Evolutionary conservation across 2,888 invertebrate species (phyloP).

Genomic region (Helicoverpa assulta): DNA sequence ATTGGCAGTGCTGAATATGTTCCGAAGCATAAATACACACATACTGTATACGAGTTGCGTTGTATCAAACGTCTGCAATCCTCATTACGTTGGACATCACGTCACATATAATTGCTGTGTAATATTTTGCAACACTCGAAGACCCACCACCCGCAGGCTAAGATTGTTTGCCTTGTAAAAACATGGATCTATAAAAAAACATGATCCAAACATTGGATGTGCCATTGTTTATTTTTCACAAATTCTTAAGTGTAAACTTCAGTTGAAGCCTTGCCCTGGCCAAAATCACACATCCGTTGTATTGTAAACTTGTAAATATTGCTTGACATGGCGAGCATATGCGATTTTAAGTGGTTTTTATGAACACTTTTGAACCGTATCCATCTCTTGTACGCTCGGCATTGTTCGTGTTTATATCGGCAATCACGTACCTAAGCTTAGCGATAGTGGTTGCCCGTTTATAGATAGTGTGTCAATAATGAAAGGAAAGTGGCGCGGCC

Average conservation of each 20-base stretch:
- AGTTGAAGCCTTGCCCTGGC: conserved; percentile 30
- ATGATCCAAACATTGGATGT: conserved; percentile 50
- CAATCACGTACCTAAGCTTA: conserved; percentile 72
- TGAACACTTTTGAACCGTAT: conserved; percentile 37
- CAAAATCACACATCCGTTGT: conserved; percentile 52
- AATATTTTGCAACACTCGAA: conserved; percentile 74
- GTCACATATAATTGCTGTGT: conserved; percentile 75
- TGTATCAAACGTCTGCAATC: conserved; percentile 58
- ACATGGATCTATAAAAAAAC: conserved; percentile 51
- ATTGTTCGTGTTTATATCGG: conserved; percentile 62
- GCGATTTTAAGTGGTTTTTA: conserved; percentile 23
- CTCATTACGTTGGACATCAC: conserved; percentile 72
- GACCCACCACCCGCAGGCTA: conserved; percentile 70
- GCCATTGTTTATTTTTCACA: conserved; percentile 48
- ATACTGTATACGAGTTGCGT: conserved; percentile 39
- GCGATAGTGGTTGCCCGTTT: conserved; percentile 77
- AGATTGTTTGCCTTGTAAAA: conserved; percentile 64
- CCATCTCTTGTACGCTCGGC: conserved; percentile 46
- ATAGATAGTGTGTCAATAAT: conserved; percentile 88
- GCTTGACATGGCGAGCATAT: conserved; percentile 41
- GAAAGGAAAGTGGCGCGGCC: conserved; percentile 88
- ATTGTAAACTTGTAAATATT: conserved; percentile 49
- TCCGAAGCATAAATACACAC: conserved; percentile 7
- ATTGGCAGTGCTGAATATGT: too few species aligned
- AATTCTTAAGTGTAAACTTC: conserved; percentile 35